A percentile compares a stretch with the other conserved stretches of the same genome.
Conservation (phyloP, 1,140 invertebrate species). For the Ephestia elutella region DNA sequence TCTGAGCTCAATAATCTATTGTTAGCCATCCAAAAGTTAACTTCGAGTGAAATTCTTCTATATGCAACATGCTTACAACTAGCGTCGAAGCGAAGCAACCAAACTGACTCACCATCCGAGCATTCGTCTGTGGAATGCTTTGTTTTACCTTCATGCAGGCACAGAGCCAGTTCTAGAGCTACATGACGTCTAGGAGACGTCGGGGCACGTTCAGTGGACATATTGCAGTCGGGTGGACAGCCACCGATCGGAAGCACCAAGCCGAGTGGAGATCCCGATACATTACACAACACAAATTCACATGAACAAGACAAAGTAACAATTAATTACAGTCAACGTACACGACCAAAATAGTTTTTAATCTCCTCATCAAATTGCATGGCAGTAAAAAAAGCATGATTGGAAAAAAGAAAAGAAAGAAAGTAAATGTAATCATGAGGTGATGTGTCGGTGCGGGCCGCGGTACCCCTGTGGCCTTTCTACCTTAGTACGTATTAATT, state of each 20-base stretch:
- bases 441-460: constrained; percentile 53
- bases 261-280: constrained; percentile 60
- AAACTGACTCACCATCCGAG: constrained; percentile 57
- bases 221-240: constrained; percentile 56
- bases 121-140: constrained; percentile 68
- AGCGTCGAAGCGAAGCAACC: constrained; percentile 42
- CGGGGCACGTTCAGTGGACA: constrained; percentile 52
- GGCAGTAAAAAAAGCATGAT: constrained; percentile 61
- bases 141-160: constrained; percentile 63
- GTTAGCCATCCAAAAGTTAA: constrained; percentile 29
- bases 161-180: constrained; percentile 59
- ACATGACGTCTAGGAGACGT: constrained; percentile 46
- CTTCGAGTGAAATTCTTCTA: constrained; percentile 19
- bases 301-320: constrained; percentile 72
- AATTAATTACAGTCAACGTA: constrained; percentile 62
- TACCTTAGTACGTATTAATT: background rate
- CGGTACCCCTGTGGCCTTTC: constrained; percentile 21
- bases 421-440: constrained; percentile 33
- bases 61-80: constrained; percentile 29
- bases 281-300: constrained; percentile 72
- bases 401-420: constrained; percentile 38
- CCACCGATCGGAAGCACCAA: constrained; percentile 57
- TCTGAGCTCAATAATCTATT: background rate
- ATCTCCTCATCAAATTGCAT: constrained; percentile 46
- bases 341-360: constrained; percentile 74